phyloP scores from a whole-genome alignment of 2,888 invertebrate genomes.

The Hyposoter dolosus region DNA sequence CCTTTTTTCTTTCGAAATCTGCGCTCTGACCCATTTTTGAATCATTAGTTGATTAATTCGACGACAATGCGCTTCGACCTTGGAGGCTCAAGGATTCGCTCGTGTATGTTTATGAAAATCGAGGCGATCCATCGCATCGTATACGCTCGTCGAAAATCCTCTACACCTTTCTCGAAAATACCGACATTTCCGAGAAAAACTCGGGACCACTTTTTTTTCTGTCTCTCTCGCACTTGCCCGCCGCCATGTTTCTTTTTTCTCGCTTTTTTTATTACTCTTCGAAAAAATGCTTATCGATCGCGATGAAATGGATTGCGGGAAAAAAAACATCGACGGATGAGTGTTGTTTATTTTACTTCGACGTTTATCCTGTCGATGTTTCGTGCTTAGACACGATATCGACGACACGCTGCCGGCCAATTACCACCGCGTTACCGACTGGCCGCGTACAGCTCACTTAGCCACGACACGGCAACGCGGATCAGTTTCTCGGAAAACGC shows the following conservation, averaged over 20 bases:
- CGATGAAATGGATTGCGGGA: not conserved
- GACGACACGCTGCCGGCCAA: slow-evolving; percentile 2
- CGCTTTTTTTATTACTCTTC: not conserved
- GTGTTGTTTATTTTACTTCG: not conserved
- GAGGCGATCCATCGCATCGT: no score
- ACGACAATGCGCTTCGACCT: not conserved
- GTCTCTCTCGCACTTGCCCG: no score
- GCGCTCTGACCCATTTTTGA: not conserved
- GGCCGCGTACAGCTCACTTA: not conserved
- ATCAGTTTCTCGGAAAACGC: slow-evolving; percentile 60
- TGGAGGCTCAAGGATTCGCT: not conserved
- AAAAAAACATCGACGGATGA: not conserved
- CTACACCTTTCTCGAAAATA: no score
- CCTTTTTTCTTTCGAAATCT: not conserved
- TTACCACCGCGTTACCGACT: not conserved
- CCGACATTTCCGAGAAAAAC: no score
- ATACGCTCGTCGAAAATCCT: no score
- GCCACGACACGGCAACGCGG: slow-evolving; percentile 27
- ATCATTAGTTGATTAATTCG: not conserved
- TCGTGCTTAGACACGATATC: not conserved
- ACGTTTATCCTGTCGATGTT: not conserved
- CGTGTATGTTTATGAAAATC: no score
- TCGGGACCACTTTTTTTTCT: no score
- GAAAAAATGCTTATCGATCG: not conserved
- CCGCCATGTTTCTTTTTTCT: not conserved